Percentiles rank a stretch among this genome's conserved stretches.
Conservation (phyloP, 2,888 invertebrate genomes). For the Drosophila borborema region DNA sequence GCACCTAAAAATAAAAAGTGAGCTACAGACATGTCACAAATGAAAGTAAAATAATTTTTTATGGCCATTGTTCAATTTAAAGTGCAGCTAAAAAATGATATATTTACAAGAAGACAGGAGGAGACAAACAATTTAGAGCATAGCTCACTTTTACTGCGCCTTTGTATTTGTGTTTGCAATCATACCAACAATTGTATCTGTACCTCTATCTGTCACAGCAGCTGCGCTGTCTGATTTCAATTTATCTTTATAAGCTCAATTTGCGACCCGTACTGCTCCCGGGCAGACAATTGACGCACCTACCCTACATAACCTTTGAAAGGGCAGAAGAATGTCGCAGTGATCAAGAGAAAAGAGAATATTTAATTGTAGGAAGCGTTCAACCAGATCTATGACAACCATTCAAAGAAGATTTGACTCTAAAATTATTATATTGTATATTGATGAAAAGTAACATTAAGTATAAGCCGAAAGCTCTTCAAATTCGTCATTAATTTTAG, state of each 20-base stretch:
- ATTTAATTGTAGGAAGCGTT: too few species aligned
- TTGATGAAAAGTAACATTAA: neutral
- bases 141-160: constrained; percentile 65
- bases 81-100: constrained; percentile 37
- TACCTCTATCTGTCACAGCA: constrained; percentile 36
- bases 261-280: constrained; percentile 51
- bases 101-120: constrained; percentile 18
- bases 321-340: neutral
- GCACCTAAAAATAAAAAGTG: constrained; percentile 49
- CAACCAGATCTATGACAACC: too few species aligned
- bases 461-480: neutral
- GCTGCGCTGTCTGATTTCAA: constrained; percentile 64
- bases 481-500: neutral
- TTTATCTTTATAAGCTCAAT: constrained; percentile 75
- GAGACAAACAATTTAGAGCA: constrained; percentile 55
- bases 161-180: constrained; percentile 28
- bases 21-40: constrained; percentile 49
- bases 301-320: constrained; percentile 18
- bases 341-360: neutral
- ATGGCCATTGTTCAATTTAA: constrained; percentile 55
- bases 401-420: neutral
- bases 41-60: constrained; percentile 64
- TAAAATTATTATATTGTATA: neutral
- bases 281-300: constrained; percentile 23
- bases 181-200: constrained; percentile 5